Evolutionary conservation across 2,888 invertebrate genomes (phyloP).

Genomic region (Auanema sp.): DNA sequence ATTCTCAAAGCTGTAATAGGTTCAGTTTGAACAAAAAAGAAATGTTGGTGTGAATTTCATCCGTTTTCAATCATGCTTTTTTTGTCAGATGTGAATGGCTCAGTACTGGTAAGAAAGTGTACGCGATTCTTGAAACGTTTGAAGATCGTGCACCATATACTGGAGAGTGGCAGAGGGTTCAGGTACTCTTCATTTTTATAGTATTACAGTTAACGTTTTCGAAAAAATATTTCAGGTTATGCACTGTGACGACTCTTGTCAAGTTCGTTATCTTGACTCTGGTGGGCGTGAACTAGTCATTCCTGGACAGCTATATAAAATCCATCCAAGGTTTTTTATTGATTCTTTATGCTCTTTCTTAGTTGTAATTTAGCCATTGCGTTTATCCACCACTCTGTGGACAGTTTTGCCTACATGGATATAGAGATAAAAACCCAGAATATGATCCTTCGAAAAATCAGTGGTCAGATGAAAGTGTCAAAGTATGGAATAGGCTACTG

Average conservation of each 20-base stretch:
- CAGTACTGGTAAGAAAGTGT: conserved; percentile 19
- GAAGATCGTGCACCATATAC: conserved; percentile 34
- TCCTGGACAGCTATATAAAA: conserved; percentile 27
- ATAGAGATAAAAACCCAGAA: conserved; percentile 13
- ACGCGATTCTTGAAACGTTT: conserved; percentile 29
- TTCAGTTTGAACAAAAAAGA: conserved; percentile 19
- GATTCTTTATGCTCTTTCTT: neutral
- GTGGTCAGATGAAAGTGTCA: conserved; percentile 6
- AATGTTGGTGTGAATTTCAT: conserved; percentile 4
- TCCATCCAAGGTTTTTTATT: conserved; percentile 25
- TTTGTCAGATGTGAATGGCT: conserved; percentile 7
- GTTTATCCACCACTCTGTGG: conserved; percentile 34
- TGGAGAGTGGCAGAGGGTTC: conserved; percentile 41
- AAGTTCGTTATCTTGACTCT: conserved; percentile 35
- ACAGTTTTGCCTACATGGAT: conserved; percentile 28
- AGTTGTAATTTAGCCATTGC: conserved; percentile 27
- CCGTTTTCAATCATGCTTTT: neutral
- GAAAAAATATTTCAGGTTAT: neutral
- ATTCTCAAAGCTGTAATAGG: conserved; percentile 30
- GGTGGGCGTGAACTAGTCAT: conserved; percentile 35
- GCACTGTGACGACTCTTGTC: conserved; percentile 24
- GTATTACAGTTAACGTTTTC: too few relatives aligned
- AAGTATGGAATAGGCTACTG: conserved; percentile 1
- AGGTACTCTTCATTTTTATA: conserved; percentile 11
- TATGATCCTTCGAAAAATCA: neutral